Evolutionary conservation across 30 jellyfish, hydroid and myxozoan genomes (phyloP), one percentile per base, ranked within the genome.

Genomic region (Rhopilema esculentum): DNA sequence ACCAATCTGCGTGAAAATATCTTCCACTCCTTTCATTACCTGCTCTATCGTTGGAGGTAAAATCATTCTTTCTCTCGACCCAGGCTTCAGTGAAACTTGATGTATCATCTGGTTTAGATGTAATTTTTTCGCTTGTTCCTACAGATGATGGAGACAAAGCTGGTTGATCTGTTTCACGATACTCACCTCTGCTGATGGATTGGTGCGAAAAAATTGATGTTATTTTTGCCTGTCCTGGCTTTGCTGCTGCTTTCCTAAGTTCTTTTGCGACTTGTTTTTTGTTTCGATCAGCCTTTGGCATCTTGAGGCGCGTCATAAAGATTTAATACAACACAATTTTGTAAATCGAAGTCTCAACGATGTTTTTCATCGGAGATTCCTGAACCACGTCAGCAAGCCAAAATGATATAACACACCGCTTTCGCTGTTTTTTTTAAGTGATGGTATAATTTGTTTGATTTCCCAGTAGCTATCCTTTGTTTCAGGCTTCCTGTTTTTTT

Each of bases 201-300:
- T 40, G 57, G 57, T 40, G 57, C 57, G 57, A 40, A 40, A 40
- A 40, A 40, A 40, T 40, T 40, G 57, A 40, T 40, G 57, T 40
- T 40, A 40, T 53, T 52, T 79, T 79, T 79, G 89, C 82, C 66
- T 79, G 89, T 26, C 89, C 89, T 52, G 64, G 89, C 89, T 63
- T 79, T 79, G 89, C 66, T 61, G 89, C 83, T 79, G 89, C 89
- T 79, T 61, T 79, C 89, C 24, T 48, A 79, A 52, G 79, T 79
- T 32, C 89, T 52, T 79, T 79, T 57, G 82, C 53, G 87, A 65
- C 65, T 52, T 27, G 86, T 27, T 9, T 79, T 79, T 79, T 79
- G 89, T 79, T 52, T 79, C 89, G 79, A 79, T 79, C 77, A 52
- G 77, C 63, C 67, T 79, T 79, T 27, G 64, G 79, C 79, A 79